Conservation (phyloP, 2,797 vertebrate genomes). For the Psittacula derbiana region DNA sequence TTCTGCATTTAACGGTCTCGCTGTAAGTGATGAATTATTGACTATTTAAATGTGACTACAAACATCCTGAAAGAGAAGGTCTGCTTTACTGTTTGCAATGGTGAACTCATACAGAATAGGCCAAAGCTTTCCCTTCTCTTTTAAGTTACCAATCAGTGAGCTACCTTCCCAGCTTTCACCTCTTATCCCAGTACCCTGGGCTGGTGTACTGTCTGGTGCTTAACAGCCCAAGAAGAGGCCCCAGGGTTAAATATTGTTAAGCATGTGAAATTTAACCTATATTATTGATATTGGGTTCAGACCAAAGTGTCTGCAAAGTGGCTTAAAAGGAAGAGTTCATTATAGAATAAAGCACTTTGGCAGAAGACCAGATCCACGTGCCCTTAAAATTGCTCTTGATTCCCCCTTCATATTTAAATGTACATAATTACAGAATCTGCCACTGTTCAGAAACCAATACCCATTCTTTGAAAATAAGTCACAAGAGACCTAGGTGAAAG, state of each 20-base stretch:
- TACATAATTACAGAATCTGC: neutral
- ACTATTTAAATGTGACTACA: conserved; percentile 58
- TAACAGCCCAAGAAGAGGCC: conserved; percentile 7
- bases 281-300: conserved; percentile 64
- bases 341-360: conserved; percentile 44
- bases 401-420: conserved; percentile 54
- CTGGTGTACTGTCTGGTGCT: neutral
- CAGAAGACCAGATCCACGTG: conserved; percentile 23
- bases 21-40: conserved; percentile 50
- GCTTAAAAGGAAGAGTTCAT: conserved; percentile 61
- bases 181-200: neutral
- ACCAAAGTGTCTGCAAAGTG: conserved; percentile 65
- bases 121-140: neutral
- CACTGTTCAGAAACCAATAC: neutral
- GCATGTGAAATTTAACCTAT: conserved; percentile 62
- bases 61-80: conserved; percentile 23
- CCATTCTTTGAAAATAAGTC: conserved; percentile 32
- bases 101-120: neutral
- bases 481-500: neutral
- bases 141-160: neutral
- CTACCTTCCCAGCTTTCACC: neutral
- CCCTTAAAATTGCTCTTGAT: conserved; percentile 39
- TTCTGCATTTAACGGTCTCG: conserved; percentile 45
- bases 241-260: conserved; percentile 71
- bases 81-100: neutral